Percentiles rank a stretch among this genome's conserved stretches.
These are phyloP conservation scores for Trigoniulus corallinus DNA, from an alignment of 1,140 invertebrate species.

Conservation along the genomic window DNA sequence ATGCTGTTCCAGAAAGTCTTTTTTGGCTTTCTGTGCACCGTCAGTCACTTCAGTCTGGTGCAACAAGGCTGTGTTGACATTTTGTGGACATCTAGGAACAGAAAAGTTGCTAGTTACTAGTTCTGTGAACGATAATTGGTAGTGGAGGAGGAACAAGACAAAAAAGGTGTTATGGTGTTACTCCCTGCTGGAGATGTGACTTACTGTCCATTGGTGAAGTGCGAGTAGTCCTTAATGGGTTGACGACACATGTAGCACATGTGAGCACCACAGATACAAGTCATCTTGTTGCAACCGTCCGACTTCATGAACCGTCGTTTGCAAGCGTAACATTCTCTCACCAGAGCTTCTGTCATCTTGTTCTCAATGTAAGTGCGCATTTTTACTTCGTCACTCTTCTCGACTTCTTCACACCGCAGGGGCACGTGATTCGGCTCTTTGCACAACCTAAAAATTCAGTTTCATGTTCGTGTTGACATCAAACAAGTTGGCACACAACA, in stretches of 20 bases:
- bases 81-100: slow-evolving; percentile 21
- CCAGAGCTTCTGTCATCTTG: slow-evolving; percentile 43
- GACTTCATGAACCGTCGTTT: slow-evolving; percentile 40
- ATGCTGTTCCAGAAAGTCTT: slow-evolving; percentile 20
- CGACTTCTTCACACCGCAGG: slow-evolving; percentile 39
- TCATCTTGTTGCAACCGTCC: slow-evolving; percentile 52
- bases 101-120: slow-evolving; percentile 4
- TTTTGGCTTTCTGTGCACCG: slow-evolving; percentile 24
- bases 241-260: slow-evolving; percentile 50
- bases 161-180: slow-evolving; percentile 10
- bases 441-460: slow-evolving; percentile 31
- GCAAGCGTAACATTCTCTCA: slow-evolving; percentile 41
- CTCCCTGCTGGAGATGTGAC: no score
- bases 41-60: slow-evolving; percentile 27
- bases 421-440: slow-evolving; percentile 44
- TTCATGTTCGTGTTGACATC: no score
- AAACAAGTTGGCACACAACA: slow-evolving; percentile 7
- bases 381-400: slow-evolving; percentile 34
- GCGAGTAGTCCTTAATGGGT: slow-evolving; percentile 37
- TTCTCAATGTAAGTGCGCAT: slow-evolving; percentile 41
- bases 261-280: slow-evolving; percentile 42
- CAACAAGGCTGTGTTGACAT: slow-evolving; percentile 20
- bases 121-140: slow-evolving; percentile 13
- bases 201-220: slow-evolving; percentile 29
- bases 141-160: slow-evolving; percentile 8